These are phyloP conservation scores for Poeciliopsis presidionis DNA, from an alignment of 2,797 vertebrate species.

Conservation along the genomic window DNA sequence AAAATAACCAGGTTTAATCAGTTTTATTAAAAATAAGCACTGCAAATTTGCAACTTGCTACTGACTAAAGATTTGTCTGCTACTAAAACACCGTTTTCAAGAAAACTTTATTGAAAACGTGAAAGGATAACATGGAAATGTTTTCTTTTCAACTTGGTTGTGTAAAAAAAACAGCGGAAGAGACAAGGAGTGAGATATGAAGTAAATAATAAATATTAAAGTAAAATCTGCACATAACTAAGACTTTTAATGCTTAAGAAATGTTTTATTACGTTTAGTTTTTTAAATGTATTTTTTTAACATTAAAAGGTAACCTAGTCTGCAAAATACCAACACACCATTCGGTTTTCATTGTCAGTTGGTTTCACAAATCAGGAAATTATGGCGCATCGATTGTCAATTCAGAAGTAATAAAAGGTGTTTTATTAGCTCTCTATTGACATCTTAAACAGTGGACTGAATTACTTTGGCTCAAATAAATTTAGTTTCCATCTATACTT, in stretches of 20 bases:
- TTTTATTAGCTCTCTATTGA: neutral
- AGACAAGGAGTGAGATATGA: neutral
- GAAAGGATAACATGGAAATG: neutral
- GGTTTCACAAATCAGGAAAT: neutral
- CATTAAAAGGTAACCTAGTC: neutral
- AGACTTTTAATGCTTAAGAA: neutral
- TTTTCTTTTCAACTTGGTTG: neutral
- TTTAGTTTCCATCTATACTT: too few species aligned
- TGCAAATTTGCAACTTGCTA: neutral
- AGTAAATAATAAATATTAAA: neutral
- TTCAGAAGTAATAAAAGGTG: neutral
- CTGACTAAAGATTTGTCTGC: neutral
- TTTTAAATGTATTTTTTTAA: neutral
- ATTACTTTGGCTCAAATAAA: neutral
- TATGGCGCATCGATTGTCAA: neutral
- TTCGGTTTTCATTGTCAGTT: neutral
- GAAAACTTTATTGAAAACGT: neutral
- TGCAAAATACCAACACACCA: neutral
- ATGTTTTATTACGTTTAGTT: neutral
- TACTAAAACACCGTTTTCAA: neutral
- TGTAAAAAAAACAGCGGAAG: neutral
- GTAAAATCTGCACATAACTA: neutral
- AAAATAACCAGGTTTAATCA: neutral
- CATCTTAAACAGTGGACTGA: neutral
- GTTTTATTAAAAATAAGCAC: neutral